Percentiles rank a stretch among this genome's conserved stretches.
Evolutionary conservation across 2,113 vertebrate species (phyloP).

Genomic region (Prionailurus viverrinus): DNA sequence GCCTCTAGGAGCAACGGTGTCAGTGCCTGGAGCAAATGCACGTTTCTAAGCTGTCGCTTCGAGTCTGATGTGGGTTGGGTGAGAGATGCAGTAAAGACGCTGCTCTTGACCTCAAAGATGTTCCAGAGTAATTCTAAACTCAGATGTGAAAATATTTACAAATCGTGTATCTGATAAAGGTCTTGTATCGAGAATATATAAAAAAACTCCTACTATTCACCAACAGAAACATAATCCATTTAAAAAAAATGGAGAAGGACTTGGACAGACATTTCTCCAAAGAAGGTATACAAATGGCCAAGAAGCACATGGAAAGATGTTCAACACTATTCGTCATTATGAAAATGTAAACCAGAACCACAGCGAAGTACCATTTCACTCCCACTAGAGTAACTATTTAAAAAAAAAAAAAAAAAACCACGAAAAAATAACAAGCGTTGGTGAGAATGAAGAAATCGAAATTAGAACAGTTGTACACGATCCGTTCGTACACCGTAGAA

Average conservation of each 20-base stretch:
- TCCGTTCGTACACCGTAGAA: background rate
- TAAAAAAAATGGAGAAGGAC: background rate
- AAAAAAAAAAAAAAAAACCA: background rate
- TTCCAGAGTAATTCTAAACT: background rate
- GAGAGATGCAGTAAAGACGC: background rate
- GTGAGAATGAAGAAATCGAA: background rate
- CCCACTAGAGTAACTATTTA: background rate
- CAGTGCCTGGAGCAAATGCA: background rate
- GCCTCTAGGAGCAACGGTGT: background rate
- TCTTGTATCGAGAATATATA: background rate
- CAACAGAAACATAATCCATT: background rate
- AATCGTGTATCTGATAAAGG: background rate
- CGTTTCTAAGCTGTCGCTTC: background rate
- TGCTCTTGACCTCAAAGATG: background rate
- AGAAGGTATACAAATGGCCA: background rate
- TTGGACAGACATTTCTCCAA: background rate
- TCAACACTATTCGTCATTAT: background rate
- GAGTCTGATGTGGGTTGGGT: background rate
- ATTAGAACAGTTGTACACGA: background rate
- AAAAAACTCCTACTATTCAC: background rate
- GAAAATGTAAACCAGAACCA: slow-evolving; percentile 8
- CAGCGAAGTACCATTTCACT: background rate
- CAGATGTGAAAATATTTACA: background rate
- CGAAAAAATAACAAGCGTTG: background rate
- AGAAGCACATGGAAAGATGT: background rate